These are phyloP conservation scores for Caranx melampygus DNA, from an alignment of 2,113 vertebrate species.

Conservation along the genomic window DNA sequence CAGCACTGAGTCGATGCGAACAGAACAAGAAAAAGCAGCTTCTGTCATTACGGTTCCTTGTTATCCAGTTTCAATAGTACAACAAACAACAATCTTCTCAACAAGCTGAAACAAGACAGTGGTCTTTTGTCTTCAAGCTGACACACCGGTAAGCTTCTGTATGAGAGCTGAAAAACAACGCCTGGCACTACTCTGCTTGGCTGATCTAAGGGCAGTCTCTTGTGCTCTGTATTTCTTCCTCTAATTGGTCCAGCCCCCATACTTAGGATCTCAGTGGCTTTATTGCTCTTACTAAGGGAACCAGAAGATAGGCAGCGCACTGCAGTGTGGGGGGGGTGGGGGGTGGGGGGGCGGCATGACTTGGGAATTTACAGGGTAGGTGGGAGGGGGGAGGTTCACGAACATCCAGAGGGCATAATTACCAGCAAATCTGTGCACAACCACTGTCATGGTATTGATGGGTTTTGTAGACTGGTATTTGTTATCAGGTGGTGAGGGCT, in stretches of 20 bases:
- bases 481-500: conserved; percentile 62
- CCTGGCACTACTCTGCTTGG: conserved; percentile 43
- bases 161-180: conserved; percentile 46
- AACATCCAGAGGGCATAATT: conserved; percentile 77
- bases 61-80: conserved; percentile 55
- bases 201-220: conserved; percentile 62
- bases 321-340: conserved; percentile 1
- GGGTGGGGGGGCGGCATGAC: too few species aligned
- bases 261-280: conserved; percentile 53
- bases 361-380: conserved; percentile 1
- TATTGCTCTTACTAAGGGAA: conserved; percentile 29
- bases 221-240: conserved; percentile 50
- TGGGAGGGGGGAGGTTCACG: conserved; percentile 27
- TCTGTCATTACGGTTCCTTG: conserved; percentile 54
- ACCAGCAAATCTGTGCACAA: conserved; percentile 59
- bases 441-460: conserved; percentile 46
- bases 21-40: conserved; percentile 4
- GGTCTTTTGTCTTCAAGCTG: conserved; percentile 50
- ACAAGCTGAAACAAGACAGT: conserved; percentile 35
- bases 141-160: conserved; percentile 48
- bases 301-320: conserved; percentile 23
- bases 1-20: neutral
- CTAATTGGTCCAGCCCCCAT: conserved; percentile 73
- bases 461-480: conserved; percentile 59
- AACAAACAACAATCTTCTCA: conserved; percentile 51